Percentiles rank a stretch among this genome's conserved stretches.
Evolutionary conservation across 2,113 vertebrate species (phyloP).

Genomic region (Callithrix jacchus): DNA sequence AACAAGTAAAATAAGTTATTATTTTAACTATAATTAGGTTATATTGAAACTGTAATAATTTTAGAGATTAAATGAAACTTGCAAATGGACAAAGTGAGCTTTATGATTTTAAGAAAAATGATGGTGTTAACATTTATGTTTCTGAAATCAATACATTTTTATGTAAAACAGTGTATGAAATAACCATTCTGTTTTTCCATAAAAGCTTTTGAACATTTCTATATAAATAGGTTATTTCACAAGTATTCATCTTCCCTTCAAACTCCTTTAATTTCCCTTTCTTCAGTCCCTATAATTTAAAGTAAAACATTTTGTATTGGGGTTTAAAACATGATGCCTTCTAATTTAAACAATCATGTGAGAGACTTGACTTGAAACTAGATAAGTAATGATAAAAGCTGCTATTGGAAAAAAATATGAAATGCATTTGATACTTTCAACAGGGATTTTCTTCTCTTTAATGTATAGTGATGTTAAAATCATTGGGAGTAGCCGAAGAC

Average conservation of each 20-base stretch:
- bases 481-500: background rate
- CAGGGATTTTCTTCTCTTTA: slow-evolving; percentile 27
- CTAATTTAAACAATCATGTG: slow-evolving; percentile 5
- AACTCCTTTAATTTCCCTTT: background rate
- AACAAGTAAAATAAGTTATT: background rate
- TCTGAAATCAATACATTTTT: background rate
- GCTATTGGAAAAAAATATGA: background rate
- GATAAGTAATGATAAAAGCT: background rate
- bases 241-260: background rate
- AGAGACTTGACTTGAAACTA: background rate
- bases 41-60: background rate
- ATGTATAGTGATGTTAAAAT: background rate
- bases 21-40: background rate
- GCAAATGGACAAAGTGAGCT: background rate
- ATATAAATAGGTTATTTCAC: background rate
- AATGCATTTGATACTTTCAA: background rate
- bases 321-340: background rate
- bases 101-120: slow-evolving; percentile 27
- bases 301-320: background rate
- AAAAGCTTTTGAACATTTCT: background rate
- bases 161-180: background rate
- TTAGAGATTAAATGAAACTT: background rate
- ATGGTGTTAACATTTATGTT: background rate
- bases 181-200: background rate
- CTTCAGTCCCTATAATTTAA: background rate